Percentiles rank a stretch among this genome's conserved stretches.
phyloP scores from a whole-genome alignment of 2,888 invertebrate species.

The Fabriciana adippe region DNA sequence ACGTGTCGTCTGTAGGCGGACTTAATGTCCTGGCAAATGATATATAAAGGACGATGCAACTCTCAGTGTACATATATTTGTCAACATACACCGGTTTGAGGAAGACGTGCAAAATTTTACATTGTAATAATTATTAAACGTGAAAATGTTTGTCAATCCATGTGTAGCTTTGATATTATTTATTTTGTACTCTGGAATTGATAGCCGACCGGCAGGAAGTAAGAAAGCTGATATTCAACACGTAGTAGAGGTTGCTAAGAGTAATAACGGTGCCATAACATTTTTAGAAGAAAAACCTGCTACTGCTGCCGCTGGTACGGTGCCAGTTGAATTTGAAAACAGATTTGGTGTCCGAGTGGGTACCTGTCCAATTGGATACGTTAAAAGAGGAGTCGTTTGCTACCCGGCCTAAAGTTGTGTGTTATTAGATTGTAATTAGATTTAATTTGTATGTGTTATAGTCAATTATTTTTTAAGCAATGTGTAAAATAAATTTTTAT shows the following conservation, averaged over 20 bases:
- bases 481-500: too few relatives aligned
- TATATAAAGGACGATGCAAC: constrained; percentile 14
- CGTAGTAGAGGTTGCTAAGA: not conserved
- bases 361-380: constrained; percentile 26
- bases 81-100: constrained; percentile 11
- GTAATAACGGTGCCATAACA: constrained; percentile 1
- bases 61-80: constrained; percentile 8
- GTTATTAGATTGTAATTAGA: not conserved
- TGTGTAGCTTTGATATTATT: constrained; percentile 9
- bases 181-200: not conserved
- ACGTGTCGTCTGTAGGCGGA: constrained; percentile 1
- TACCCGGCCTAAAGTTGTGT: constrained; percentile 2
- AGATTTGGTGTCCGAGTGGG: constrained; percentile 27
- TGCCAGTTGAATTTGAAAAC: constrained; percentile 17
- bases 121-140: not conserved
- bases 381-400: constrained; percentile 14
- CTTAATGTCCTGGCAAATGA: not conserved
- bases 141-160: constrained; percentile 10
- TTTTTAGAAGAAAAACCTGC: constrained; percentile 2
- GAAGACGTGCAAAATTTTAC: not conserved
- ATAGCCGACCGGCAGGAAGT: not conserved
- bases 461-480: too few relatives aligned
- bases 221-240: constrained; percentile 2
- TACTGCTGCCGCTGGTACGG: not conserved
- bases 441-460: too few relatives aligned